Evolutionary conservation across 2,888 invertebrate genomes (phyloP).

Genomic region (Drosophila greeni): DNA sequence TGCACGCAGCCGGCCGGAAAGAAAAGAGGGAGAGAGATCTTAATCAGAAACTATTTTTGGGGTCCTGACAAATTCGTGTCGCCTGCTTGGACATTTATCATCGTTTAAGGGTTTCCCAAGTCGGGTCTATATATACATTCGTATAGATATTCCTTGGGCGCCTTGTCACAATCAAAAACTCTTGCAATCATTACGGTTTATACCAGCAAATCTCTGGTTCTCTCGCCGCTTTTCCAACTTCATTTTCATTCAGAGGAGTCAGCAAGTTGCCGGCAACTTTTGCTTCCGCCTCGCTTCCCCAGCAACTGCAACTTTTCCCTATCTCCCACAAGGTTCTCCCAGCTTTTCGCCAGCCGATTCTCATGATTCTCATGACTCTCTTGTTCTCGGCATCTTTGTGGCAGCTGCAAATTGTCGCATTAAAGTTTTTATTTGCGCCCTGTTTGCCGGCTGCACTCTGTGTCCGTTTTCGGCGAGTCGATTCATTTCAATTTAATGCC

Average conservation of each 20-base stretch:
- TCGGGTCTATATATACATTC: not conserved
- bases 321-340: conserved; percentile 14
- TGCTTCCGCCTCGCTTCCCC: conserved; percentile 37
- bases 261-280: conserved; percentile 50
- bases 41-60: conserved; percentile 38
- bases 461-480: conserved; percentile 13
- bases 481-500: conserved; percentile 43
- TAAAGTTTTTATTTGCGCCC: conserved; percentile 43
- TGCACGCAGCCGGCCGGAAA: conserved; percentile 48
- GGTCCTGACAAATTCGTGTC: conserved; percentile 51
- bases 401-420: conserved; percentile 62
- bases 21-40: conserved; percentile 23
- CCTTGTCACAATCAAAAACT: conserved; percentile 48
- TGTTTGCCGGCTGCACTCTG: conserved; percentile 27
- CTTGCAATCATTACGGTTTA: conserved; percentile 34
- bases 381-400: conserved; percentile 25
- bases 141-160: not conserved
- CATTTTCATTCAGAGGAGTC: conserved; percentile 37
- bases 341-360: conserved; percentile 1
- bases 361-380: conserved; percentile 13
- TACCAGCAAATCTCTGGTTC: conserved; percentile 19
- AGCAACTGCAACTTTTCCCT: conserved; percentile 35
- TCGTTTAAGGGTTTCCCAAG: conserved; percentile 16
- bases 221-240: conserved; percentile 22
- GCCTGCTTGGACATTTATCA: conserved; percentile 60